Conservation (phyloP, 92 coral and sea anemone genomes). For the Porites lobata region DNA sequence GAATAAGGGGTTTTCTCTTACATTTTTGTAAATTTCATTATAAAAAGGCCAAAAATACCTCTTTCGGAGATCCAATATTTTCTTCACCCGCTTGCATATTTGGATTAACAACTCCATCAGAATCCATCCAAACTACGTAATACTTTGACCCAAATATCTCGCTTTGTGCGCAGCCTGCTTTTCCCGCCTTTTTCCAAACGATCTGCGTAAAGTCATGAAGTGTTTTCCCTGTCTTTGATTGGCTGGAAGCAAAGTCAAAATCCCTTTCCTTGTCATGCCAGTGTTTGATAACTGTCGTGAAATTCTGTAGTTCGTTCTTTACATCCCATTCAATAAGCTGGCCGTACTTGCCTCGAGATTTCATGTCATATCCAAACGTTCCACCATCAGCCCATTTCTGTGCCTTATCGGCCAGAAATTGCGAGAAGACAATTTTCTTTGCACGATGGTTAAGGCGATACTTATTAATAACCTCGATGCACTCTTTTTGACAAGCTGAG, state of each 20-base stretch:
- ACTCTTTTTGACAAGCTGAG: constrained; percentile 76
- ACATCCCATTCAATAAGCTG: constrained; percentile 96
- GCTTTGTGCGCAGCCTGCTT: constrained; percentile 85
- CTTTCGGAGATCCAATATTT: constrained; percentile 75
- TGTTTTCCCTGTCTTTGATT: constrained; percentile 79
- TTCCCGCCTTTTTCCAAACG: constrained; percentile 88
- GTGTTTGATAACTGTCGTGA: constrained; percentile 81
- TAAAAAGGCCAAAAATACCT: constrained; percentile 40
- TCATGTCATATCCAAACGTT: constrained; percentile 90
- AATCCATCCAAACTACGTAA: constrained; percentile 95
- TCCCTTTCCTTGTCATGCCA: constrained; percentile 92
- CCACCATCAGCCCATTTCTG: constrained; percentile 92
- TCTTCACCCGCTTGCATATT: constrained; percentile 28
- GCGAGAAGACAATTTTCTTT: constrained; percentile 75
- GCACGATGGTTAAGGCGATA: constrained; percentile 86
- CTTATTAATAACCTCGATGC: constrained; percentile 82
- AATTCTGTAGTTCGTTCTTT: constrained; percentile 75
- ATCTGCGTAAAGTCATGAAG: constrained; percentile 92
- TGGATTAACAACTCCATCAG: constrained; percentile 81
- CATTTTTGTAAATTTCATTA: not conserved
- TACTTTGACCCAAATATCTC: constrained; percentile 83
- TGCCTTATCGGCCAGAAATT: constrained; percentile 77
- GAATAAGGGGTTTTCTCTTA: too few species aligned
- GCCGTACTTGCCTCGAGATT: constrained; percentile 83
- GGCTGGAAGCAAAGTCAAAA: constrained; percentile 74